A percentile compares a stretch with the other conserved stretches of the same genome.
Evolutionary conservation across 2,113 vertebrate genomes (phyloP).

Genomic region (Helogale parvula): DNA sequence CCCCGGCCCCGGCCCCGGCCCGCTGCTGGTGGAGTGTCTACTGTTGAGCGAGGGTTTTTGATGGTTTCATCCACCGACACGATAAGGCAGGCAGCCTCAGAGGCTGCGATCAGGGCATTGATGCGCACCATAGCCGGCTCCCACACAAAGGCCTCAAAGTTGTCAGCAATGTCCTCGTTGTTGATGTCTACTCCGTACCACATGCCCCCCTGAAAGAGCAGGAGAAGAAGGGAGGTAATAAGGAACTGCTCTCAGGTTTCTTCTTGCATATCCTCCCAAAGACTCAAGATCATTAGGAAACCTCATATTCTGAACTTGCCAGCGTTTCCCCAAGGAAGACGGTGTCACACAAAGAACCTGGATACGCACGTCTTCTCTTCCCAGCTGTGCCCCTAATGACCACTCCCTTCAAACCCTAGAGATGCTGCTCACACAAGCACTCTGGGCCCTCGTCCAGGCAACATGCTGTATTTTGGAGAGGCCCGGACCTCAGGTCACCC

Average conservation of each 20-base stretch:
- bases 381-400: neutral
- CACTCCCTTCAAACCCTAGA: neutral
- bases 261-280: neutral
- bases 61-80: slow-evolving; percentile 97
- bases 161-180: slow-evolving; percentile 97
- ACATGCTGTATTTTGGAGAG: neutral
- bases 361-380: too few species aligned
- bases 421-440: neutral
- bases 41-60: slow-evolving; percentile 93
- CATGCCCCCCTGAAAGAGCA: slow-evolving; percentile 89
- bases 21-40: slow-evolving; percentile 82
- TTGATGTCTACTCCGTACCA: slow-evolving; percentile 97
- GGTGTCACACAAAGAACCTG: neutral
- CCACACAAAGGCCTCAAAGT: slow-evolving; percentile 94
- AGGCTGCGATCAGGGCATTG: slow-evolving; percentile 95
- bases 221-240: neutral
- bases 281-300: neutral
- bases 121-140: slow-evolving; percentile 95
- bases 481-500: neutral
- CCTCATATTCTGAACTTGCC: neutral
- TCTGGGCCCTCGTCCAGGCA: neutral
- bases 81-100: slow-evolving; percentile 96
- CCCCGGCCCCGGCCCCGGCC: slow-evolving; percentile 89
- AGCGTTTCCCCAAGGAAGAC: neutral
- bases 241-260: neutral